These are phyloP conservation scores for Lasioglossum villosulum DNA, from an alignment of 2,888 invertebrate species.

Conservation along the genomic window DNA sequence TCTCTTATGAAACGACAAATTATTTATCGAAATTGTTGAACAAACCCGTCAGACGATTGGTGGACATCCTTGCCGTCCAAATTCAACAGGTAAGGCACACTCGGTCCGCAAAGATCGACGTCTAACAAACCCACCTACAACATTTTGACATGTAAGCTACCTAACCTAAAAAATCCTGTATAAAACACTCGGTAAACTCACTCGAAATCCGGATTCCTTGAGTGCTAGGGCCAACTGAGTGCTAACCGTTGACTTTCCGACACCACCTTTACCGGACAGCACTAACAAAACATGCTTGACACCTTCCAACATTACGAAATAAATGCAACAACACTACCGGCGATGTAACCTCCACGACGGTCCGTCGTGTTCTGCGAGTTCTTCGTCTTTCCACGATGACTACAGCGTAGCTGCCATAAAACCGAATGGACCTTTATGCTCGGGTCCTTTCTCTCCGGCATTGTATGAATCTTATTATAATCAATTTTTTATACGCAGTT, in stretches of 20 bases:
- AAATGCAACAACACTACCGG: conserved; percentile 43
- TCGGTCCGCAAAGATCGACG: conserved; percentile 97
- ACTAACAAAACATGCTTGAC: conserved; percentile 95
- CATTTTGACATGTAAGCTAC: conserved; percentile 56
- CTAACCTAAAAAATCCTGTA: conserved; percentile 38
- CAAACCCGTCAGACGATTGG: conserved; percentile 93
- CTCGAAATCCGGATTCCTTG: conserved; percentile 92
- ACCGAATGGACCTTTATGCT: not conserved
- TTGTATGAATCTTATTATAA: not conserved
- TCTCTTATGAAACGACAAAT: not conserved
- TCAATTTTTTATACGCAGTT: not conserved
- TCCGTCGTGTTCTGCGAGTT: conserved; percentile 45
- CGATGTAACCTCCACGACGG: conserved; percentile 52
- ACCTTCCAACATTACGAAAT: conserved; percentile 88
- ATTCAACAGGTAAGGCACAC: conserved; percentile 94
- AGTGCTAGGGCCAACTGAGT: conserved; percentile 96
- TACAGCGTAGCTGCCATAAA: not conserved
- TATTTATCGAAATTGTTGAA: conserved; percentile 11
- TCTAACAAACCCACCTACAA: conserved; percentile 96
- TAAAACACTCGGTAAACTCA: conserved; percentile 80
- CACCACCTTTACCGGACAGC: conserved; percentile 99
- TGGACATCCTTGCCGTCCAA: conserved; percentile 94
- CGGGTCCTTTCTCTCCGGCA: not conserved
- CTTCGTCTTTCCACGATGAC: not conserved
- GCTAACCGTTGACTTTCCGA: conserved; percentile 99